A percentile compares a stretch with the other conserved stretches of the same genome.
phyloP scores from a whole-genome alignment of 2,888 invertebrate genomes.

The Aleiodes testaceus region DNA sequence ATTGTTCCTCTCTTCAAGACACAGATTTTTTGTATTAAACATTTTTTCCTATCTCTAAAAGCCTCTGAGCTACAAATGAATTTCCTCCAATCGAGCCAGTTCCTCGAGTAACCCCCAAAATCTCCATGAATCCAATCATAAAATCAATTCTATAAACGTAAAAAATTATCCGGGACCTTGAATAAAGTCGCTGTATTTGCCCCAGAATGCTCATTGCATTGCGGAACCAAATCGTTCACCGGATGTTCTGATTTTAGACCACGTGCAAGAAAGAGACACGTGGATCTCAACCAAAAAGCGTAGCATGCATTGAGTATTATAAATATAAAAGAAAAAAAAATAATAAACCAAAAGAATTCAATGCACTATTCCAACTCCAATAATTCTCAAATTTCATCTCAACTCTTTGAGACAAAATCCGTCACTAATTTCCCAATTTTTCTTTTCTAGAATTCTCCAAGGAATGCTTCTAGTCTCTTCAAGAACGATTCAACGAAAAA shows the following conservation, averaged over 20 bases:
- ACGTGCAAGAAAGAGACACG: constrained; percentile 38
- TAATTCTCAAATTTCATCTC: too few relatives aligned
- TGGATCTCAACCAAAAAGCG: constrained; percentile 5
- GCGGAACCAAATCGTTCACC: constrained; percentile 41
- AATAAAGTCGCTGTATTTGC: constrained; percentile 35
- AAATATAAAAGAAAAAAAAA: neutral
- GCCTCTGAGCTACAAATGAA: too few relatives aligned
- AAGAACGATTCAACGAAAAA: neutral
- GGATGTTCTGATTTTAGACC: constrained; percentile 43
- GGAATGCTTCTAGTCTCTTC: constrained; percentile 23
- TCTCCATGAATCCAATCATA: neutral
- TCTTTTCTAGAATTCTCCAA: neutral
- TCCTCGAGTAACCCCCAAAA: neutral
- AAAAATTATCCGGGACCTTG: constrained; percentile 26
- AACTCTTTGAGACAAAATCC: too few relatives aligned
- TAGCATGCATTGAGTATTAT: constrained; percentile 1
- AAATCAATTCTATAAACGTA: neutral
- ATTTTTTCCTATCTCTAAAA: too few relatives aligned
- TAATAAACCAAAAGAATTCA: neutral
- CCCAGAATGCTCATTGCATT: constrained; percentile 38
- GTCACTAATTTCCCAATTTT: too few relatives aligned
- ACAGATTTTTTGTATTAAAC: too few relatives aligned
- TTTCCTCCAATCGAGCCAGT: too few relatives aligned
- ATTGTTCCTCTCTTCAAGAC: too few relatives aligned
- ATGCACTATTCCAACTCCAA: too few relatives aligned